Base-by-base conservation (phyloP, 1,140 invertebrate species). In the Pseudomyrmex dendroicus region DNA sequence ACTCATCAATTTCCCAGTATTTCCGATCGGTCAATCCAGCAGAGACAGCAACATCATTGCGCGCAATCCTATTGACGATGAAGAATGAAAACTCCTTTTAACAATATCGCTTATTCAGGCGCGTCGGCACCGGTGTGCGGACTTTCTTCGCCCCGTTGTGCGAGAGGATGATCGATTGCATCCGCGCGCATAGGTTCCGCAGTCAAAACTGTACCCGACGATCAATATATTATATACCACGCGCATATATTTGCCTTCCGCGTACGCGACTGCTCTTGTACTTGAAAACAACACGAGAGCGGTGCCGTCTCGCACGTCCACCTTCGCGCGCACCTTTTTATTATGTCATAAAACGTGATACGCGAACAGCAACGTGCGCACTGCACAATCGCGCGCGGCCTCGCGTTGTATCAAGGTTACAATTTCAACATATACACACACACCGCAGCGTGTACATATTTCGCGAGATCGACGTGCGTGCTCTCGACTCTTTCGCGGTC, bases 1-100 rank as follows among this genome's bases (percentile, higher is more conserved):
- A 80, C 76, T 72, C 76, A 80, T 80, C 76, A 80, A 80, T 80
- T 72, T 70, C 74, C 76, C 76, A 56, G 54, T 61, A 80, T 70
- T 80, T 80, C 76, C 76, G 76, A 80, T 80, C 76, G 76, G 76
- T 80, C 76, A 80, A 80, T 80, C 76, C 76, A 59, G 46, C 76
- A 70, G 66, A 80, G 76, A 80, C 76, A 80, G 76, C 76, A 80
- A 80, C 76, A 80, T 80, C 76, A 80, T 80, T 80, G 76, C 76
- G 76, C 76, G 66, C 76, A 80, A 80, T 80, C 76, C 76, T 44
- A 80, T 80, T 80, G 76, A 80, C 76, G 76, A 44, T 78, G 77
- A 84, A 76, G 73, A 83, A 83, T 74, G 82, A 83, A 83, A 83
- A 83, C 82, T 74, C 73, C 82, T 59, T 78, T 83, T 83, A 83